Evolutionary conservation across 2,113 vertebrate species (phyloP).

Genomic region (Catharus bicknelli): DNA sequence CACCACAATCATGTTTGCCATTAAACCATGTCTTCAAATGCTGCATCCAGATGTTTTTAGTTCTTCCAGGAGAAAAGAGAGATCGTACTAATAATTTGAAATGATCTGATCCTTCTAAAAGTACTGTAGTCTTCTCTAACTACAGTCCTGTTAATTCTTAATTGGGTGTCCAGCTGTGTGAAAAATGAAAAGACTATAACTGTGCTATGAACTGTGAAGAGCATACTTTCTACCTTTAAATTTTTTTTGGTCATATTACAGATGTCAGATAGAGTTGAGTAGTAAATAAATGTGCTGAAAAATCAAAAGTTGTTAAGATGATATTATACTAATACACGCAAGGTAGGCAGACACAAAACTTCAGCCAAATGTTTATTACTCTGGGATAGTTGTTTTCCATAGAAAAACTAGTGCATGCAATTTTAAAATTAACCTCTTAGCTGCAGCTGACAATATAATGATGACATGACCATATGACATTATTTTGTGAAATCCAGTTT

Average conservation of each 20-base stretch:
- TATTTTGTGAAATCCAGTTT: not conserved
- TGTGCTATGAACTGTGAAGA: not conserved
- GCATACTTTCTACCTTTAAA: not conserved
- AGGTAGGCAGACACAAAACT: not conserved
- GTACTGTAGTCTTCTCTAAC: not conserved
- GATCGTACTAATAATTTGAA: not conserved
- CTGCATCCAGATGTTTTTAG: not conserved
- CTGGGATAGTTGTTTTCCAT: not conserved
- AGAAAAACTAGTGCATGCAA: rapidly evolving
- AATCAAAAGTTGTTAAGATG: not conserved
- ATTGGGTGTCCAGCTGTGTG: not conserved
- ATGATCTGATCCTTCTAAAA: not conserved
- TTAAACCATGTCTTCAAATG: not conserved
- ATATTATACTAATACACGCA: rapidly evolving
- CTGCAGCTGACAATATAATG: not conserved
- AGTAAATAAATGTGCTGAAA: not conserved
- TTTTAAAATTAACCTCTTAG: not conserved
- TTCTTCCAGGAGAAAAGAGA: not conserved
- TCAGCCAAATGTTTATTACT: not conserved
- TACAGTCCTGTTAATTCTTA: not conserved
- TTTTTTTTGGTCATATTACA: not conserved
- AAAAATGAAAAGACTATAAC: not conserved
- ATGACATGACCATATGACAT: not conserved
- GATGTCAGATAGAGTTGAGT: not conserved
- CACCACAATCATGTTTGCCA: not conserved